Evolutionary conservation across 2,113 vertebrate species (phyloP), one percentile per base, ranked within the genome.

Genomic region (Mystacornis crossleyi): DNA sequence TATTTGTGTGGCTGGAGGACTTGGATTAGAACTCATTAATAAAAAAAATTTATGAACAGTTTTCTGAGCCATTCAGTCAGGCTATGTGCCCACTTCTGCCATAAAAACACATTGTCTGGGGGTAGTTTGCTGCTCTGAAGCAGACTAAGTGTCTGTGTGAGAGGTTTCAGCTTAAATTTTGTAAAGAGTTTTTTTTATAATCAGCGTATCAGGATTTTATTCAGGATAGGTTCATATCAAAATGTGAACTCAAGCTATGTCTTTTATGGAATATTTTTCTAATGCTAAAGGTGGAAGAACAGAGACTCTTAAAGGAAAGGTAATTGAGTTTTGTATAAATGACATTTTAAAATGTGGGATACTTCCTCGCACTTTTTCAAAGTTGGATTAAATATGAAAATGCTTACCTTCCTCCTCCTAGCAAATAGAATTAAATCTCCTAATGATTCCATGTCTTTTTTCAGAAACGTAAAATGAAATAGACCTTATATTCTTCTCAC

Each of bases 401-500:
- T 77, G 7, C 16, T 84, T 82, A 38, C 26, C 12, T 75, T 65
- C 64, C 60, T 81, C 15, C 26, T 78, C 40, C 85, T 85, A 89
- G 82, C 14, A 74, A 86, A 67, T 36, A 45, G 23, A n/a, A 38
- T 78, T 55, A 42, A 25, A 85, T 70, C 4, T 81, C 81, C 16
- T 93, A 77, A 81, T 93, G 84, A 77, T 26, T 69, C 28, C 53
- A 34, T 60, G 42, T 47, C 12, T 83, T 28, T 83, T 88, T 74
- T 47, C 61, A 81, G 58, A 94, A 86, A 86, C 16, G 83, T 86
- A 89, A 87, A 80, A 88, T 86, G 17, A 95, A 96, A 89, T 93
- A 86, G 89, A 84, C 4, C 28, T 92, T 34, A 8, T n/a, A 13
- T 18, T 60, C n/a, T 61, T 75, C 34, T 82, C 33, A 31, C 5